Evolutionary conservation across 1,140 invertebrate genomes (phyloP), one percentile per base, ranked within the genome.

Genomic region (Argopecten irradians): DNA sequence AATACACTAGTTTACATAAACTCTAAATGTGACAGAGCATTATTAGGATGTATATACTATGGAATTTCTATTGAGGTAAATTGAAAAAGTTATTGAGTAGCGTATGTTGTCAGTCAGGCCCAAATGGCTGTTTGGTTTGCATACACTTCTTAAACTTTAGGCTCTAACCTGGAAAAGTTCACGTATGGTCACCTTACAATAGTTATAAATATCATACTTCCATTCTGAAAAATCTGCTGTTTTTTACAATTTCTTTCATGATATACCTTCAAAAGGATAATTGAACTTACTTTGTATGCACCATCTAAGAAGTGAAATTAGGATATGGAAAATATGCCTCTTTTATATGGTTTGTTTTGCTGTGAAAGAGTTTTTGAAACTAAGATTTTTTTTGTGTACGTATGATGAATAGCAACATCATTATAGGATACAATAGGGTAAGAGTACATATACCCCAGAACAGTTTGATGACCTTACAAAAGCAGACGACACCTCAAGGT

Each of bases 11-110:
- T 71, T 71, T 71, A 71, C 55, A 71, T 71, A 71, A 71, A 71
- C 55, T 71, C 28, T 71, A 71, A n/a, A 71, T 71, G 55, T 71
- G 16, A 71, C n/a, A 71, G 28, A 71, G 55, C 55, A n/a, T n/a
- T n/a, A 71, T 11, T 5, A 28, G 55, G 55, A 71, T n/a, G 28
- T 71, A n/a, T 71, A 71, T 71, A 71, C 55, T 28, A 5, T 71
- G 55, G 8, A 28, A 71, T 71, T 71, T 71, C 55, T 71, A 71
- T 28, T 8, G 55, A 28, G 55, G 22, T 22, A 71, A 71, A 71
- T 71, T 71, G 55, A 71, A 71, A 46, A 71, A 71, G 22, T 71
- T 71, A 28, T 71, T 71, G 55, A 71, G 55, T 71, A 71, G 55
- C n/a, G n/a, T 8, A 71, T 5, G 28, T 1, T 71, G 43, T 46